phyloP scores from a whole-genome alignment of 2,888 invertebrate species.

The Eupithecia inturbata region DNA sequence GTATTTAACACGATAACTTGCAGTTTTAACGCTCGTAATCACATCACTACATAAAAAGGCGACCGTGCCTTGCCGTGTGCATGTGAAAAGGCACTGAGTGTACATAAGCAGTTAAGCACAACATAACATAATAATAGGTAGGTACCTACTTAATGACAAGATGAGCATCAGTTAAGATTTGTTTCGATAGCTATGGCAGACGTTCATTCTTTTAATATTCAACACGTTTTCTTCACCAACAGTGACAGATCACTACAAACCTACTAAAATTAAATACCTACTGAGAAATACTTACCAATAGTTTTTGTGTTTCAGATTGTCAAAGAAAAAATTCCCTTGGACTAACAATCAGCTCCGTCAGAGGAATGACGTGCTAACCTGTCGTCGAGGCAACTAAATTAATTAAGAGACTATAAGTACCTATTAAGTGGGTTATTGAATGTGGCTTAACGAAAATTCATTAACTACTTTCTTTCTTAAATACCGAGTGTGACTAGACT shows the following conservation, averaged over 20 bases:
- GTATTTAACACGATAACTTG: background rate
- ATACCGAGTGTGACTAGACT: background rate
- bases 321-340: slow-evolving; percentile 89
- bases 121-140: background rate
- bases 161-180: background rate
- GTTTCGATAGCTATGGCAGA: no score
- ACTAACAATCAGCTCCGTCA: slow-evolving; percentile 66
- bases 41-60: background rate
- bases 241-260: background rate
- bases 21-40: background rate
- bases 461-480: background rate
- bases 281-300: background rate
- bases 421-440: background rate
- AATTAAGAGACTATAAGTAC: background rate
- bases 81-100: background rate
- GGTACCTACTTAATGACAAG: background rate
- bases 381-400: background rate
- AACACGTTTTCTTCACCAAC: no score
- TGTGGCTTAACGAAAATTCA: background rate
- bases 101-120: background rate
- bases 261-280: background rate
- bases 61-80: background rate
- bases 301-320: slow-evolving; percentile 86
- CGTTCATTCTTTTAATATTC: no score
- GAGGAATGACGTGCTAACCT: background rate